Evolutionary conservation across 1,140 invertebrate species (phyloP).

Genomic region (Aphaenogaster rudis): DNA sequence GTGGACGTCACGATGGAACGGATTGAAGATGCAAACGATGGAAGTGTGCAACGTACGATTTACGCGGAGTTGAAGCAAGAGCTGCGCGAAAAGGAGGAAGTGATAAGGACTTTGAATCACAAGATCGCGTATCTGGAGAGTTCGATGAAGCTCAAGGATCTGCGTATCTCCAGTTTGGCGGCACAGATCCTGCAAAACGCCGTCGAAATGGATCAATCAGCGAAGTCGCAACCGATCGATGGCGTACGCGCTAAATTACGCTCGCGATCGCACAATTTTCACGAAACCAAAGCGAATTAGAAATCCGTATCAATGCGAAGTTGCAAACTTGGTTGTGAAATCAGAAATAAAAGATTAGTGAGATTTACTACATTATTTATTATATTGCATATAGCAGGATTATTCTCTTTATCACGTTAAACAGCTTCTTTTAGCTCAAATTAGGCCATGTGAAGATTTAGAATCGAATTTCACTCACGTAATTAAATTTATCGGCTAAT

Average conservation of each 20-base stretch:
- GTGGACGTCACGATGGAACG: background rate
- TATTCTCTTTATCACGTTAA: background rate
- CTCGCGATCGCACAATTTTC: conserved; percentile 13
- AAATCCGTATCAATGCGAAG: background rate
- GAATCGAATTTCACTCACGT: background rate
- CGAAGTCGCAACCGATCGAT: conserved; percentile 40
- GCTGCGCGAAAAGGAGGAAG: conserved; percentile 82
- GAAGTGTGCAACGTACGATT: conserved; percentile 84
- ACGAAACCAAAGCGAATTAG: conserved; percentile 38
- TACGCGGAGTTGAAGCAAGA: conserved; percentile 83
- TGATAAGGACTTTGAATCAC: conserved; percentile 81
- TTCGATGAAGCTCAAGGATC: conserved; percentile 86
- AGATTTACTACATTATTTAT: background rate
- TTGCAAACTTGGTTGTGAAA: background rate
- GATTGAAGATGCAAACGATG: conserved; percentile 71
- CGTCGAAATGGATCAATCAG: conserved; percentile 58
- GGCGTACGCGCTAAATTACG: conserved; percentile 41
- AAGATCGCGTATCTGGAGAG: conserved; percentile 87
- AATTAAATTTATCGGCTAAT: background rate
- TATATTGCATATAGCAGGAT: background rate
- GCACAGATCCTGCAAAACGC: conserved; percentile 68
- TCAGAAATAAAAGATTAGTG: background rate
- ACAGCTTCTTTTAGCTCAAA: background rate
- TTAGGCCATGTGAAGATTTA: background rate
- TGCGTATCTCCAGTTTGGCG: conserved; percentile 86